A percentile compares a stretch with the other conserved stretches of the same genome.
Conservation (phyloP, 2,113 vertebrate species). For the Bungarus multicinctus region DNA sequence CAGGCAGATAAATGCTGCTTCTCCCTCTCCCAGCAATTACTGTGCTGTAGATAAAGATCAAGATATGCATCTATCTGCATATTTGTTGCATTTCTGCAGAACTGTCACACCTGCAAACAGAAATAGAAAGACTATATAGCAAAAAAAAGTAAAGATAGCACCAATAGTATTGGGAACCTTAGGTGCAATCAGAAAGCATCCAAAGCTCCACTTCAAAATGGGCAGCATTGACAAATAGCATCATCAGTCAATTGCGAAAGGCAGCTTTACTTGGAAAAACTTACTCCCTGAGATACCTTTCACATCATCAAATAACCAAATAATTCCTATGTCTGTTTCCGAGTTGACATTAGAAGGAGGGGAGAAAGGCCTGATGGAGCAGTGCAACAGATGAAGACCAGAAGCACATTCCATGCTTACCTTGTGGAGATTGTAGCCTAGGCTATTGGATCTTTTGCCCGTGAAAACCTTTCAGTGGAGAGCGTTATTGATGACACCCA, state of each 20-base stretch:
- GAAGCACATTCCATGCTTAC: too few relatives aligned
- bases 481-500: too few relatives aligned
- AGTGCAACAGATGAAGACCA: too few relatives aligned
- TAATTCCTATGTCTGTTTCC: too few relatives aligned
- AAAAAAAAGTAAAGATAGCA: neutral
- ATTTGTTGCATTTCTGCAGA: neutral
- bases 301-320: neutral
- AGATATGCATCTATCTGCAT: neutral
- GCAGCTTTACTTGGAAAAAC: neutral
- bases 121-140: neutral
- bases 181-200: neutral
- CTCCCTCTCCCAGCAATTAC: neutral
- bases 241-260: neutral
- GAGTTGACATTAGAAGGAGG: too few relatives aligned
- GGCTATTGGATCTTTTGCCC: too few relatives aligned
- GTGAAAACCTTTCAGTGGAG: too few relatives aligned
- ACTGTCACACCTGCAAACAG: neutral
- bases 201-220: neutral
- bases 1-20: neutral
- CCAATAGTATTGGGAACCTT: neutral
- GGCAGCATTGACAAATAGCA: neutral
- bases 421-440: too few relatives aligned
- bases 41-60: neutral
- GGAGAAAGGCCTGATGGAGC: too few relatives aligned
- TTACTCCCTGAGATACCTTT: neutral